Evolutionary conservation across 92 coral and sea anemone genomes (phyloP).

Genomic region (Porites lobata): DNA sequence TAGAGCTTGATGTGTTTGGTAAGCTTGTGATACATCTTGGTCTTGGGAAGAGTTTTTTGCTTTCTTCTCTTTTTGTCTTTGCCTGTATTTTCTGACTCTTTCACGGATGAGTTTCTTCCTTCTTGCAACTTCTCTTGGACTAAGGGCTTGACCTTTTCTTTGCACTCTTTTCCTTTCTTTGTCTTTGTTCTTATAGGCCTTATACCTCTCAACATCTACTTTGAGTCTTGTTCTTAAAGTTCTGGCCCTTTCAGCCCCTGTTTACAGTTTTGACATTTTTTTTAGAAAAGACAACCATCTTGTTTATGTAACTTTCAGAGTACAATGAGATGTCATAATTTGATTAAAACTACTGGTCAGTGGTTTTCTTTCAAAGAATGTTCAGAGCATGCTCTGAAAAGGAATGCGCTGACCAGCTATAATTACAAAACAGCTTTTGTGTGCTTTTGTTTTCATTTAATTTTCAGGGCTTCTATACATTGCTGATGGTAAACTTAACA

Average conservation of each 20-base stretch:
- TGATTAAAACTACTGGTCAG: no score
- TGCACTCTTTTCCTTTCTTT: constrained; percentile 51
- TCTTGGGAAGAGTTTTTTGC: background rate
- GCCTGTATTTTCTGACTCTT: constrained; percentile 43
- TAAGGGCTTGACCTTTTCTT: constrained; percentile 21
- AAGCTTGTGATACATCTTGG: constrained; percentile 26
- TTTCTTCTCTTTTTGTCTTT: constrained; percentile 15
- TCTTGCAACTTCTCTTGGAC: constrained; percentile 32
- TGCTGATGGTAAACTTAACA: no score
- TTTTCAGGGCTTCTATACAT: no score
- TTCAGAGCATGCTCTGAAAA: no score
- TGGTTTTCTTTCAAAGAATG: no score
- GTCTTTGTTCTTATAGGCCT: constrained; percentile 34
- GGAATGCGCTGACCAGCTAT: no score
- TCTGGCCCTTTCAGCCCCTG: background rate
- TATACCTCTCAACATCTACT: constrained; percentile 35
- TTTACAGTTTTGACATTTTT: background rate
- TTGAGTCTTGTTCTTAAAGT: background rate
- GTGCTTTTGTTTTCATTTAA: no score
- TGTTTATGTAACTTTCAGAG: no score
- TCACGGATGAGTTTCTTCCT: constrained; percentile 50
- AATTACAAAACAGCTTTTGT: no score
- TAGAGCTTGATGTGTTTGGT: no score
- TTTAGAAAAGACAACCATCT: no score
- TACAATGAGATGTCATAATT: no score